These are phyloP conservation scores for Orchesella cincta DNA, from an alignment of 1,140 invertebrate genomes.

Conservation along the genomic window DNA sequence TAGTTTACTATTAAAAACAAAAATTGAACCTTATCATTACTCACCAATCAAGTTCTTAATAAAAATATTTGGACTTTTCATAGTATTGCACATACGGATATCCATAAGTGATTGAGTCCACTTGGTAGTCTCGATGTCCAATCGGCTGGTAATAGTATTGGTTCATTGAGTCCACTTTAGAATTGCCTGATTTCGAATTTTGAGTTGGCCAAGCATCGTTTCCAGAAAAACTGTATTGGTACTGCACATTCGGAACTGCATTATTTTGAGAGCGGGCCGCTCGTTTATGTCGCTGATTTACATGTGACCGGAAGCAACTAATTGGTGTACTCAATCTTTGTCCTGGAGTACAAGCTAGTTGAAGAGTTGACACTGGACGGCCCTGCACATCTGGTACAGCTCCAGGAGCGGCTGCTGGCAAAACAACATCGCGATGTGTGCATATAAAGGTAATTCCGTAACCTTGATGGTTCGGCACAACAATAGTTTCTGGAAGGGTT, in stretches of 20 bases:
- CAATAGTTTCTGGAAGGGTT: conserved; percentile 39
- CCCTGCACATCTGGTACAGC: background rate
- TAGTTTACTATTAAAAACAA: no score
- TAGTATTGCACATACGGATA: background rate
- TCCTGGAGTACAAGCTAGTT: conserved; percentile 45
- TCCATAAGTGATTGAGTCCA: background rate
- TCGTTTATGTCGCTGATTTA: background rate
- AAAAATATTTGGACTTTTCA: no score
- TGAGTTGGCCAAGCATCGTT: conserved; percentile 18
- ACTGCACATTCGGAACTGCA: conserved; percentile 21
- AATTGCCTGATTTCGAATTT: conserved; percentile 17
- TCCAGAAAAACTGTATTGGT: conserved; percentile 14
- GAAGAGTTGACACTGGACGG: conserved; percentile 17
- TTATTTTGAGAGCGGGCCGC: background rate
- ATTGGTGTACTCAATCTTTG: conserved; percentile 32
- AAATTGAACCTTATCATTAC: background rate
- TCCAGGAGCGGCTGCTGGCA: no score
- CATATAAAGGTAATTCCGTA: conserved; percentile 48
- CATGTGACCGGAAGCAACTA: conserved; percentile 42
- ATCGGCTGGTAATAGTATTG: conserved; percentile 5
- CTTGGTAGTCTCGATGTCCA: conserved; percentile 5
- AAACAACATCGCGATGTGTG: no score
- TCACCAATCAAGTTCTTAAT: background rate
- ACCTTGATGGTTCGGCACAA: conserved; percentile 49
- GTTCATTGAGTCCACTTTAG: background rate